These are phyloP conservation scores for Acleris cristana DNA, from an alignment of 2,888 invertebrate genomes.

Conservation along the genomic window DNA sequence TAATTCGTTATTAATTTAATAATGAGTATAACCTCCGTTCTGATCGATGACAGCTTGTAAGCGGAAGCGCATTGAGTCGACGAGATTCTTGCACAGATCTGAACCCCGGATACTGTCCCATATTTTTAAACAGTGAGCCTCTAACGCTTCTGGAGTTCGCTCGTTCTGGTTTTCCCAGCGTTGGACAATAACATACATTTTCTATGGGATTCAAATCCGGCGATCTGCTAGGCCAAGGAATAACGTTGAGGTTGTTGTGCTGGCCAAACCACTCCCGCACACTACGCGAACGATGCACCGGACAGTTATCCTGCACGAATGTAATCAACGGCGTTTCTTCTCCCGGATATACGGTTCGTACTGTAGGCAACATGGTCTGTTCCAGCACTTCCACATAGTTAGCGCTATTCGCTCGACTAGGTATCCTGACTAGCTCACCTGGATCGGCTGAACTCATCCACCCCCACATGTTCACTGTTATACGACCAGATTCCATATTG, in stretches of 20 bases:
- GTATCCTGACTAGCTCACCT: conserved; percentile 5
- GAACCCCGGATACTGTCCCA: too few relatives aligned
- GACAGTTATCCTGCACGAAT: conserved; percentile 39
- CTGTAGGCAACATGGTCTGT: conserved; percentile 34
- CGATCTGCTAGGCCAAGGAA: conserved; percentile 32
- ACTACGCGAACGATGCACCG: conserved; percentile 32
- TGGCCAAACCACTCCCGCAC: conserved; percentile 27
- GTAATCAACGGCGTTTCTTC: conserved; percentile 23
- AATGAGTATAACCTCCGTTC: too few relatives aligned
- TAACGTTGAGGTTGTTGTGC: conserved; percentile 11
- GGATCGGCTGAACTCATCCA: conserved; percentile 24
- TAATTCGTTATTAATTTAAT: too few relatives aligned
- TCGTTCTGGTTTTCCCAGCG: too few relatives aligned
- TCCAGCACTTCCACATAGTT: conserved; percentile 27
- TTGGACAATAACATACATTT: conserved; percentile 10
- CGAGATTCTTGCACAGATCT: too few relatives aligned
- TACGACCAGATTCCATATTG: too few relatives aligned
- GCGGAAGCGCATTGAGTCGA: too few relatives aligned
- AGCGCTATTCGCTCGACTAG: conserved; percentile 16
- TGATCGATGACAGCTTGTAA: too few relatives aligned
- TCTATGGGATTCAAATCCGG: conserved; percentile 36
- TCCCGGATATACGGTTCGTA: conserved; percentile 35
- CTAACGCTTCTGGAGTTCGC: too few relatives aligned
- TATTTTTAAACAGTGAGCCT: too few relatives aligned
- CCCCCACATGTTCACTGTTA: too few relatives aligned